These are phyloP conservation scores for Andrena flavipes DNA, from an alignment of 2,888 invertebrate genomes.

Conservation along the genomic window DNA sequence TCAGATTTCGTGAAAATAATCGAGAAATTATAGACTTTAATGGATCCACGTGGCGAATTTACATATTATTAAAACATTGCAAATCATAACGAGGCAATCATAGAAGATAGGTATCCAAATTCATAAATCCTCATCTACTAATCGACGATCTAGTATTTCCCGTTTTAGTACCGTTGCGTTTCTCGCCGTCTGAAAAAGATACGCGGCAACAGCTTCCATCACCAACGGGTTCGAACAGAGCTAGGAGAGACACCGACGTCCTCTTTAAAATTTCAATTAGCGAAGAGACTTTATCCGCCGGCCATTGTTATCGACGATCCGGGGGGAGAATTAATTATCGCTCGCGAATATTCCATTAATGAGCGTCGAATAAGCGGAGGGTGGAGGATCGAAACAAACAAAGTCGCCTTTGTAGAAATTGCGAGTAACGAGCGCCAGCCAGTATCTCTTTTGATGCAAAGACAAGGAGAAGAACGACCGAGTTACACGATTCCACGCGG, in stretches of 20 bases:
- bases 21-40: no score
- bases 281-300: slow-evolving; percentile 39
- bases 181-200: background rate
- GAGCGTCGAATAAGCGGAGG: slow-evolving; percentile 28
- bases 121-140: background rate
- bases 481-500: slow-evolving; percentile 3
- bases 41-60: no score
- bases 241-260: background rate
- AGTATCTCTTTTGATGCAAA: background rate
- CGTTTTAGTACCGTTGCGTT: no score
- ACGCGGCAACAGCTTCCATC: background rate
- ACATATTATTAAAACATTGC: no score
- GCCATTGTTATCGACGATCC: slow-evolving; percentile 54
- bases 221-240: background rate
- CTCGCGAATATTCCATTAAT: slow-evolving; percentile 54
- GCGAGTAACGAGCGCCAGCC: slow-evolving; percentile 29
- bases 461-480: slow-evolving; percentile 12
- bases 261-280: slow-evolving; percentile 58
- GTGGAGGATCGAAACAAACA: slow-evolving; percentile 1
- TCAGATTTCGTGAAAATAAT: no score
- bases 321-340: slow-evolving; percentile 55
- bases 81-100: no score
- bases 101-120: background rate
- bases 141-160: no score
- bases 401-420: slow-evolving; percentile 18